phyloP scores from a whole-genome alignment of 2,888 invertebrate species.

The Coleophora flavipennella region DNA sequence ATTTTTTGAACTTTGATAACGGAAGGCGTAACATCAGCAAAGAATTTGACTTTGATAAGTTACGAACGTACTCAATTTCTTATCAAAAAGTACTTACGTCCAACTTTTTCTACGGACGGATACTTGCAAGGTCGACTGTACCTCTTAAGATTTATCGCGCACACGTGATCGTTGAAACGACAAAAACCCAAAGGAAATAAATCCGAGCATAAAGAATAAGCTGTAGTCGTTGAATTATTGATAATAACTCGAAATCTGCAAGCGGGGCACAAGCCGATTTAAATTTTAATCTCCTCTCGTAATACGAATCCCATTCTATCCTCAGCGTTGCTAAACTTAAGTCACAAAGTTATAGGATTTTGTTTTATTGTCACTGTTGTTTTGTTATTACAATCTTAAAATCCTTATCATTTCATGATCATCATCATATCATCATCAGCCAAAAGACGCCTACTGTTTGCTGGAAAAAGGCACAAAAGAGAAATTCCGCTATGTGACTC shows the following conservation, averaged over 20 bases:
- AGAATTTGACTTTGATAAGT: neutral
- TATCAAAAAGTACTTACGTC: neutral
- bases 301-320: neutral
- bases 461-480: no score
- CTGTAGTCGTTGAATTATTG: slow-evolving; percentile 17
- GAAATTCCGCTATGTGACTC: no score
- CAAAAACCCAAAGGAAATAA: slow-evolving; percentile 22
- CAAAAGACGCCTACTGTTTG: no score
- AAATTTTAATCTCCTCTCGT: slow-evolving; percentile 3
- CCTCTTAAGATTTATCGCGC: slow-evolving; percentile 32
- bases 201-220: slow-evolving; percentile 14
- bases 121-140: neutral
- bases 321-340: no score
- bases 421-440: no score
- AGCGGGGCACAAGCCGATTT: slow-evolving; percentile 7
- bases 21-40: neutral
- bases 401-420: no score
- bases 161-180: slow-evolving; percentile 29
- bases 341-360: no score
- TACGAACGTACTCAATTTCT: neutral
- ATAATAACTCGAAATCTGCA: slow-evolving; percentile 9
- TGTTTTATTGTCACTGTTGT: no score
- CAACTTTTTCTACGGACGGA: neutral
- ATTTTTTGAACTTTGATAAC: no score
- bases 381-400: no score